Conservation (phyloP, 2,113 vertebrate genomes). For the Orthonyx spaldingii region DNA sequence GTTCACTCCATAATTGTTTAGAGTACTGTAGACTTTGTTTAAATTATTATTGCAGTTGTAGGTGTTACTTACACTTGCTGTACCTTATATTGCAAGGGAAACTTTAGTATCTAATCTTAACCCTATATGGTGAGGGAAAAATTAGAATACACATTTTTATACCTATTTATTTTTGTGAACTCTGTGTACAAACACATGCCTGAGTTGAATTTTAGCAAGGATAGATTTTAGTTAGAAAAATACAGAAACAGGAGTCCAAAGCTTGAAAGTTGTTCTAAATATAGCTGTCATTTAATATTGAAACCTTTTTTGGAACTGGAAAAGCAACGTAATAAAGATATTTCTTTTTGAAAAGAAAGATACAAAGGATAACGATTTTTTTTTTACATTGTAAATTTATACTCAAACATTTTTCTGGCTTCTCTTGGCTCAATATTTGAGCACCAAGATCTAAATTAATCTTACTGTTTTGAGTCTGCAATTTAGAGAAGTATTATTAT, state of each 20-base stretch:
- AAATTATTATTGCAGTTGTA: not conserved
- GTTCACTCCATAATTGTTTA: not conserved
- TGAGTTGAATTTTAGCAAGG: not conserved
- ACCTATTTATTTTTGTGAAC: not conserved
- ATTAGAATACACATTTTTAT: not conserved
- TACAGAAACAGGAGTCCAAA: not conserved
- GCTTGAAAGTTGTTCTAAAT: not conserved
- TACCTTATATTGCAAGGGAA: not conserved
- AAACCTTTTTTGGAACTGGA: not conserved
- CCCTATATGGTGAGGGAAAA: not conserved
- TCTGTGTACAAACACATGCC: not conserved
- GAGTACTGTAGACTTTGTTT: not conserved
- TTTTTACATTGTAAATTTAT: not conserved
- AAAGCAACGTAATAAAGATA: not conserved
- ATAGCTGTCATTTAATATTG: not conserved
- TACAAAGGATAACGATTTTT: not conserved
- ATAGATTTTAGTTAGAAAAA: not conserved
- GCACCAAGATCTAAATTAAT: not conserved
- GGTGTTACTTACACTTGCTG: not conserved
- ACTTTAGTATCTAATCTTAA: not conserved
- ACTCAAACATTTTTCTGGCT: not conserved
- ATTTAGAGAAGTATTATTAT: not conserved
- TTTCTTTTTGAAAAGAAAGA: not conserved
- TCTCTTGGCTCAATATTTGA: not conserved
- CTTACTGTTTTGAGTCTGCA: not conserved